Base-by-base conservation (phyloP, 92 coral and sea anemone genomes). In the Phenganax marumi region DNA sequence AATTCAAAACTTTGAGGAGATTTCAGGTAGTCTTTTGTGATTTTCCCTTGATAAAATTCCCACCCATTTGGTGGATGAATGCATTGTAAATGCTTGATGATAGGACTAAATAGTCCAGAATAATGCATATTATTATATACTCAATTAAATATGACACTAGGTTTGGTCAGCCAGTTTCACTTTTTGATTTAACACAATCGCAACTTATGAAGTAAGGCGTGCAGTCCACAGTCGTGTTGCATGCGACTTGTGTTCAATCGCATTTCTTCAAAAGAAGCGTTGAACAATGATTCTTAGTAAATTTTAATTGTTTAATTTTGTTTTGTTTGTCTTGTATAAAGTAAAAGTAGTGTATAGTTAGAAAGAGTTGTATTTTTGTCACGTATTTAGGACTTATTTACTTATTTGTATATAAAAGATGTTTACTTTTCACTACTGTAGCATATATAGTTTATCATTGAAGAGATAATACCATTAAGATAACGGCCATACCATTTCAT, bases 81-180 rank as follows among this genome's bases (percentile, higher is more conserved):
- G 83, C 83, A 78, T 78, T 78, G 0, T 78, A 78, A 78, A 78
- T 78, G 83, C 83, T 78, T 60, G 55, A 63, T n/a, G 58, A 61
- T 78, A 47, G 83, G 73, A 60, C 63, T 60, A 48, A 16, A 61
- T 39, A 78, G 60, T 78, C 83, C 83, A 47, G 16, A 48, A 62
- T 47, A 63, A 61, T 78, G 83, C 52, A 77, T 11, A 18, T 47
- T 68, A 68, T 76, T 55, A 54, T 48, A 76, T n/a, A 19, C 49
- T n/a, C 17, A 76, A 76, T 33, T 76, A 55, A 76, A 54, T 74
- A 52, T 39, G 43, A 48, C 57, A 22, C 43, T 0, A 56, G 25
- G 65, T 58, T 58, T 16, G 68, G 12, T 25, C 72, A 66, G 48
- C 50, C 72, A 12, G 72, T 66, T 49, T 66, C 72, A 14, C 0